Evolutionary conservation across 2,888 invertebrate genomes (phyloP).

Genomic region (Rotaria socialis): DNA sequence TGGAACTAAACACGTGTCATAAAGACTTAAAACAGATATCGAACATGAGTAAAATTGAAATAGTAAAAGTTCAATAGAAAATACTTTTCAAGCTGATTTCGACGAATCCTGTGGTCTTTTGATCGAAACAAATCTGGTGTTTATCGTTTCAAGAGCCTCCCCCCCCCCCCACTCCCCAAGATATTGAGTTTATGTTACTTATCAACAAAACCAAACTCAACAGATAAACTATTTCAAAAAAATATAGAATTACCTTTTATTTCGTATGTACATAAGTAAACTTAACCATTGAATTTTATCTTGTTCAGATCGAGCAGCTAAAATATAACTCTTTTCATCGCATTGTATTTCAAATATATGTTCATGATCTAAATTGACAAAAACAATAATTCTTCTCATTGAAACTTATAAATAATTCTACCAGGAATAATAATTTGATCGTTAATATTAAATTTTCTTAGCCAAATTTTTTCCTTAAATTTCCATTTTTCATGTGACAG

Average conservation of each 20-base stretch:
- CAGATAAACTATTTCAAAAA: no score
- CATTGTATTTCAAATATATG: constrained; percentile 19
- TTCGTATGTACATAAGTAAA: constrained; percentile 1
- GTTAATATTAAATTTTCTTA: constrained; percentile 25
- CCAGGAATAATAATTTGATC: background rate
- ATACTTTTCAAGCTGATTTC: no score
- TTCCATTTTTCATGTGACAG: constrained; percentile 1
- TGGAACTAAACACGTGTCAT: no score
- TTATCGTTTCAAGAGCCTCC: no score
- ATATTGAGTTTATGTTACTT: no score
- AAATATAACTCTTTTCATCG: background rate
- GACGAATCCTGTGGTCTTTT: no score
- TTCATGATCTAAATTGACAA: background rate
- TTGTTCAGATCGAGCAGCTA: constrained; percentile 8
- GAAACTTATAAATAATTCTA: background rate
- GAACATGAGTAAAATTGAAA: no score
- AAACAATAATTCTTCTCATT: background rate
- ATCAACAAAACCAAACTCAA: no score
- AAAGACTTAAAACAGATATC: no score
- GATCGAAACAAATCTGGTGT: no score
- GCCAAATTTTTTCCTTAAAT: constrained; percentile 22
- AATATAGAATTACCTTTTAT: background rate
- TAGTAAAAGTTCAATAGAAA: no score
- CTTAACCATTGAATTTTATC: background rate
- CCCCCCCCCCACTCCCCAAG: no score